Evolutionary conservation across 2,113 vertebrate species (phyloP).

Genomic region (Leucoraja erinaceus): DNA sequence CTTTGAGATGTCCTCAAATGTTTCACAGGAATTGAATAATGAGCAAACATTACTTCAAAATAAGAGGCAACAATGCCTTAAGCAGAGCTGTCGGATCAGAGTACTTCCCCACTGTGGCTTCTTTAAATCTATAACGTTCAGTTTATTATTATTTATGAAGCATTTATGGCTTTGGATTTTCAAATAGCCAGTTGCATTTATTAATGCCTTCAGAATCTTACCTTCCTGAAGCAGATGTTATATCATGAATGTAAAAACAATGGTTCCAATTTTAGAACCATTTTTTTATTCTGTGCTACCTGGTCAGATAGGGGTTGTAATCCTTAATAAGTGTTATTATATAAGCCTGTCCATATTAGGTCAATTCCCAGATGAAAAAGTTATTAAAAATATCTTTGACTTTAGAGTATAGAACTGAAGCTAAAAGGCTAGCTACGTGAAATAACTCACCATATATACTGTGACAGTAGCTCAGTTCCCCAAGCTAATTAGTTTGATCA

Average conservation of each 20-base stretch:
- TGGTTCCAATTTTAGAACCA: neutral
- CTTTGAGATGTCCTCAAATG: neutral
- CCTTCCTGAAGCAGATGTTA: neutral
- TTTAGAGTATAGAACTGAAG: neutral
- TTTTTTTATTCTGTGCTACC: neutral
- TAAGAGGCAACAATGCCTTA: neutral
- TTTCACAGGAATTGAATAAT: neutral
- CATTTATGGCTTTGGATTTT: neutral
- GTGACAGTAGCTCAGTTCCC: neutral
- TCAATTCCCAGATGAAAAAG: neutral
- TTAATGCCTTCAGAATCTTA: neutral
- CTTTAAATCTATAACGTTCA: neutral
- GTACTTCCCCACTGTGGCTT: neutral
- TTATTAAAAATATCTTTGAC: neutral
- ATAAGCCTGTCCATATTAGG: neutral
- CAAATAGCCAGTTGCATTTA: too few relatives aligned
- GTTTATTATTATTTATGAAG: neutral
- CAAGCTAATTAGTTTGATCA: conserved; percentile 22
- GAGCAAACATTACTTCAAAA: neutral
- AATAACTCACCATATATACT: neutral
- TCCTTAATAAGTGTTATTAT: neutral
- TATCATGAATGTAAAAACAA: neutral
- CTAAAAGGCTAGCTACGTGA: neutral
- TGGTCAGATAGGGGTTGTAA: neutral
- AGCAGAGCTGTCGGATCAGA: neutral